phyloP scores from a whole-genome alignment of 2,888 invertebrate species.

The Odiellus spinosus region DNA sequence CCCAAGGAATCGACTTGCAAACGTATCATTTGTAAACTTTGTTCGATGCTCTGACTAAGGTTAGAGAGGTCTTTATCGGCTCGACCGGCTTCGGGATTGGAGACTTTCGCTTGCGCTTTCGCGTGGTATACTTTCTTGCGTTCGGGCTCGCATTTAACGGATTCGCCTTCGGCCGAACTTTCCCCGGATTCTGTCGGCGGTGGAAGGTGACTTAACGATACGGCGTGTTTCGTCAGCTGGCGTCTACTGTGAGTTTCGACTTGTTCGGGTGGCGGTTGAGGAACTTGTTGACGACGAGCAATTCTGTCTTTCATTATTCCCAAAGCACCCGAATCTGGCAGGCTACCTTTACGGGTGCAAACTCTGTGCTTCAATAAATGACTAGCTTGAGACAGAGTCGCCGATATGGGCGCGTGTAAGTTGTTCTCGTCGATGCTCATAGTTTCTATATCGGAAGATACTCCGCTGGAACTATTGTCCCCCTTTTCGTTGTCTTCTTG shows the following conservation, averaged over 20 bases:
- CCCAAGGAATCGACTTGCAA: slow-evolving; percentile 18
- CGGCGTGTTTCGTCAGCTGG: background rate
- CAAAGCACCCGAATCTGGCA: background rate
- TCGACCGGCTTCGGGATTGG: slow-evolving; percentile 5
- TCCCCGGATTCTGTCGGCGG: background rate
- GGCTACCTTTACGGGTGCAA: background rate
- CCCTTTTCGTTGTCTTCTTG: slow-evolving; percentile 30
- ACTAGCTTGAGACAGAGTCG: background rate
- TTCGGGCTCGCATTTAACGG: background rate
- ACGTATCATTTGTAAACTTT: slow-evolving; percentile 19
- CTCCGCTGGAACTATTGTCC: slow-evolving; percentile 60
- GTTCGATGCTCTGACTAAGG: slow-evolving; percentile 16
- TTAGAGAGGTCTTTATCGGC: slow-evolving; percentile 12
- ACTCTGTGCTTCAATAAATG: slow-evolving; percentile 9
- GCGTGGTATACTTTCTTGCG: slow-evolving; percentile 4
- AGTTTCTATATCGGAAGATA: slow-evolving; percentile 10
- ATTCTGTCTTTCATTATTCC: background rate
- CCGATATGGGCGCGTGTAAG: slow-evolving; percentile 7
- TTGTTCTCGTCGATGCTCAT: slow-evolving; percentile 2
- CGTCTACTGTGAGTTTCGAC: background rate
- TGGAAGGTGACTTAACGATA: background rate
- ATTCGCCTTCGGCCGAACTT: background rate
- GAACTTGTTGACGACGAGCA: background rate
- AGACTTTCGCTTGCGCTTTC: slow-evolving; percentile 11
- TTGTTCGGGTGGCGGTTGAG: background rate